These are phyloP conservation scores for Gryllus longicercus DNA, from an alignment of 2,888 invertebrate genomes.

Conservation along the genomic window DNA sequence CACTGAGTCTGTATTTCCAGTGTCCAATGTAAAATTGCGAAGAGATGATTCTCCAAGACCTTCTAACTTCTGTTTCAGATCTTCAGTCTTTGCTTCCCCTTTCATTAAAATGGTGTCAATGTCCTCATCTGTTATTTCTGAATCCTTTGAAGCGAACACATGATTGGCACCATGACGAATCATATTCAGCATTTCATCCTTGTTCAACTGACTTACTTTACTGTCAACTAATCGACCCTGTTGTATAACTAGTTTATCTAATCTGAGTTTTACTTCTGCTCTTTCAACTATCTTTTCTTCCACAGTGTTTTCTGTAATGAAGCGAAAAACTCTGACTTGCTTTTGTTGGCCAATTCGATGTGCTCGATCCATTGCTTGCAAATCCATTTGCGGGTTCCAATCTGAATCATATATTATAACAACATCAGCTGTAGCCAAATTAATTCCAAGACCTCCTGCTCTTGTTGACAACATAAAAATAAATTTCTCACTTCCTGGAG, in stretches of 20 bases:
- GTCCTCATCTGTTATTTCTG: slow-evolving; percentile 96
- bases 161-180: slow-evolving; percentile 99
- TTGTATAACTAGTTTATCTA: slow-evolving; percentile 97
- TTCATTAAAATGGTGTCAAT: slow-evolving; percentile 90
- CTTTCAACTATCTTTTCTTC: slow-evolving; percentile 98
- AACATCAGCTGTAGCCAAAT: slow-evolving; percentile 95
- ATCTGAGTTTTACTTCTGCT: slow-evolving; percentile 91
- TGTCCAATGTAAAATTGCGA: slow-evolving; percentile 91
- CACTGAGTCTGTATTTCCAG: slow-evolving; percentile 61
- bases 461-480: slow-evolving; percentile 98
- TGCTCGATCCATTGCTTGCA: slow-evolving; percentile 96
- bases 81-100: slow-evolving; percentile 88
- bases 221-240: slow-evolving; percentile 91
- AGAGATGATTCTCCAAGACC: slow-evolving; percentile 86
- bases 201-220: slow-evolving; percentile 83
- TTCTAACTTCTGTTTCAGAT: slow-evolving; percentile 86
- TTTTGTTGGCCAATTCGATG: slow-evolving; percentile 98
- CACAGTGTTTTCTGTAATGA: slow-evolving; percentile 98
- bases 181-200: slow-evolving; percentile 98
- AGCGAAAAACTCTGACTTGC: slow-evolving; percentile 88
- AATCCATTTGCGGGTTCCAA: slow-evolving; percentile 99
- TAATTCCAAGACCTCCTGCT: slow-evolving; percentile 97
- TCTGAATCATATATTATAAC: slow-evolving; percentile 97
- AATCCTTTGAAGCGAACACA: slow-evolving; percentile 95
- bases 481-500: slow-evolving; percentile 86